These are phyloP conservation scores for Diarsia mendica DNA, from an alignment of 2,888 invertebrate species.

Conservation along the genomic window DNA sequence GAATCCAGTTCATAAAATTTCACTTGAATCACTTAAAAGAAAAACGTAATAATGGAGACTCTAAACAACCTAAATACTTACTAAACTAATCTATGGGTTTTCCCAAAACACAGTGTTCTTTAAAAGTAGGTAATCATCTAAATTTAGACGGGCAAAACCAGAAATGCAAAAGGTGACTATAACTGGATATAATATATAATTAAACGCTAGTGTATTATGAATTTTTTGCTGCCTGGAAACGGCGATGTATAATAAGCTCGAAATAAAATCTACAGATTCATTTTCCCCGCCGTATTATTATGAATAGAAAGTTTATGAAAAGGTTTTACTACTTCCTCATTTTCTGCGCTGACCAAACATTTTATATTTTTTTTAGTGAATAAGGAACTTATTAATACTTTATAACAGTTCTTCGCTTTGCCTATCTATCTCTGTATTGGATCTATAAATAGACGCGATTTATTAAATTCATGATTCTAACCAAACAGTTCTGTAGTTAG, in stretches of 20 bases:
- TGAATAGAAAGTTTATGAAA: conserved; percentile 10
- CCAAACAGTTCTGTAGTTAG: not conserved
- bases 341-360: not conserved
- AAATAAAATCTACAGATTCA: conserved; percentile 4
- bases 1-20: not conserved
- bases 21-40: not conserved
- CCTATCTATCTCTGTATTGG: not conserved
- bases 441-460: not conserved
- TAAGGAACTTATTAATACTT: conserved; percentile 5
- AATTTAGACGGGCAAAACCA: not conserved
- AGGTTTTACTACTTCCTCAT: not conserved
- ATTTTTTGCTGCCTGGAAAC: not conserved
- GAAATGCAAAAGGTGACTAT: not conserved
- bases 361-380: conserved; percentile 4
- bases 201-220: not conserved
- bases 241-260: not conserved
- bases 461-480: not conserved
- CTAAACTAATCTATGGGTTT: not conserved
- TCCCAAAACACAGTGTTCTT: not conserved
- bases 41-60: no score
- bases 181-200: not conserved
- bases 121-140: not conserved
- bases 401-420: not conserved
- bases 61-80: not conserved
- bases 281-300: not conserved